These are phyloP conservation scores for Promerops cafer DNA, from an alignment of 2,113 vertebrate genomes.

Conservation along the genomic window DNA sequence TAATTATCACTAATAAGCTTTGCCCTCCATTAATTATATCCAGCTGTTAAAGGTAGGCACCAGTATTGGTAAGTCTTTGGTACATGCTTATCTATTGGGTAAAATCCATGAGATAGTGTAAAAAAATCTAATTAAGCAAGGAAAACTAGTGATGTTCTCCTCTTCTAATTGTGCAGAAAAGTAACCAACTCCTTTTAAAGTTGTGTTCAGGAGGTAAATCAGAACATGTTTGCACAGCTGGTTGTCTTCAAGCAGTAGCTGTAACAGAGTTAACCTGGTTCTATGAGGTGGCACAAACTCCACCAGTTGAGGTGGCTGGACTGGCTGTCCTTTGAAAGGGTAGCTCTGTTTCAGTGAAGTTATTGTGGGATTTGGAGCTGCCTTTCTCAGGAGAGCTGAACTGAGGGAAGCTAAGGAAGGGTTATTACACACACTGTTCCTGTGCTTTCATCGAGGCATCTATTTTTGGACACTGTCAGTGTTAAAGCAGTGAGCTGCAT, in stretches of 20 bases:
- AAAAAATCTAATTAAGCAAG: neutral
- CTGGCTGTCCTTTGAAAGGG: neutral
- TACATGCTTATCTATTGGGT: neutral
- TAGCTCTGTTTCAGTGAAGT: neutral
- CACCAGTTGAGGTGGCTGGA: neutral
- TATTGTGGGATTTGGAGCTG: neutral
- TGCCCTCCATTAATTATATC: neutral
- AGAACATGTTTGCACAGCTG: neutral
- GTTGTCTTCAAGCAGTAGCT: neutral
- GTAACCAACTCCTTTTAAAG: neutral
- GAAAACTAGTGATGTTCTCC: neutral
- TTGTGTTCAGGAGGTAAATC: neutral
- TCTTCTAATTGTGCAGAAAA: neutral
- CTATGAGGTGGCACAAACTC: neutral
- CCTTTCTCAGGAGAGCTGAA: neutral
- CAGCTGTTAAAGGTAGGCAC: neutral
- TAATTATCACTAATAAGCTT: neutral
- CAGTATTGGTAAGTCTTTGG: neutral
- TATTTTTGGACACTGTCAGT: neutral
- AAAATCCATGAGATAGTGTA: neutral
- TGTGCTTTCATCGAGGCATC: neutral
- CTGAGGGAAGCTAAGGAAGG: neutral
- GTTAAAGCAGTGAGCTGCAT: neutral
- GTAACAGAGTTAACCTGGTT: neutral
- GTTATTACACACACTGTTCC: neutral